phyloP scores from a whole-genome alignment of 2,113 vertebrate species.

The Leucosticte australis region DNA sequence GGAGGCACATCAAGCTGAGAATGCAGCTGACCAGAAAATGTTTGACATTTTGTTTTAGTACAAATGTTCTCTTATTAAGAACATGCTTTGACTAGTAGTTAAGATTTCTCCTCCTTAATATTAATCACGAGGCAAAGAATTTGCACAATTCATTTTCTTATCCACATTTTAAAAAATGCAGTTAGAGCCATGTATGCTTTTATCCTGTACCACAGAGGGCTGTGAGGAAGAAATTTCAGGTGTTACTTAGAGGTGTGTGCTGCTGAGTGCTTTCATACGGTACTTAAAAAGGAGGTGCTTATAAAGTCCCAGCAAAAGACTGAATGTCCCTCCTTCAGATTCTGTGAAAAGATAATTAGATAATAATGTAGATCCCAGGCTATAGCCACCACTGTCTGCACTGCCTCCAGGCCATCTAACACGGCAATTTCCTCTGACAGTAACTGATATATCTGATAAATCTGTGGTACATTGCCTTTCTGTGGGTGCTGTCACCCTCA shows the following conservation, averaged over 20 bases:
- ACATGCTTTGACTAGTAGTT: conserved; percentile 20
- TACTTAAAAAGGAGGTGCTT: background rate
- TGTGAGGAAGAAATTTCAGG: background rate
- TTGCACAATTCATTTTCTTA: background rate
- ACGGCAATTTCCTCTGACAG: background rate
- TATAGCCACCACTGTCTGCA: background rate
- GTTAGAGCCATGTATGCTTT: background rate
- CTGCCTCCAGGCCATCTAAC: background rate
- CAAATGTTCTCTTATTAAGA: conserved; percentile 60
- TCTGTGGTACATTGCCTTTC: background rate
- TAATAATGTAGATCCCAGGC: background rate
- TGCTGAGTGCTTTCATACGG: background rate
- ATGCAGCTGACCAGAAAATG: conserved; percentile 52
- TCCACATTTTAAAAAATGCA: background rate
- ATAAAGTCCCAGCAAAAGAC: background rate
- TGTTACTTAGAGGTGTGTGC: background rate
- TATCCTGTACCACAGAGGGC: background rate
- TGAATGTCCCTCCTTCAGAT: background rate
- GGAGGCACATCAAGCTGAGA: conserved; percentile 61
- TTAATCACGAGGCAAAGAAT: conserved; percentile 11
- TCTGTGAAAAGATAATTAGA: conserved; percentile 36
- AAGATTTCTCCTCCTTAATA: conserved; percentile 29
- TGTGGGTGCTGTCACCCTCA: background rate
- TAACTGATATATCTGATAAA: background rate
- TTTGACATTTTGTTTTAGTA: conserved; percentile 55